Evolutionary conservation across 2,797 vertebrate genomes (phyloP), one percentile per base, ranked within the genome.

Genomic region (Danio aesculapii): DNA sequence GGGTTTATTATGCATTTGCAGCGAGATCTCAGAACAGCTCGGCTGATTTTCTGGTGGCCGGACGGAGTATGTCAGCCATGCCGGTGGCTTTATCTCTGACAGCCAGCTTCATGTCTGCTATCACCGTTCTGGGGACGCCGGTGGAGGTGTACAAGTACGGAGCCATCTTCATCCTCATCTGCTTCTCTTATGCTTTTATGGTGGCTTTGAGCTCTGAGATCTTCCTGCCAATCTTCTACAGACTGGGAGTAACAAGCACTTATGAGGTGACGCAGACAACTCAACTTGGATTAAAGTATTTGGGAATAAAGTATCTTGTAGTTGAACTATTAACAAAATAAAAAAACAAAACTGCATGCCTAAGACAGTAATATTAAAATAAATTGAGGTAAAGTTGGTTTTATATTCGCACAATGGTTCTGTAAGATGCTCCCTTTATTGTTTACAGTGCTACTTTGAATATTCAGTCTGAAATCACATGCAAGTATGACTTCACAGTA

Each of bases 21-120:
- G 95, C 94, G 74, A 88, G 93, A 8, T 91, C 90, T 6, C 93
- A 92, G 88, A 89, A 88, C 49, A 96, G 90, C 49, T 91, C 95
- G 0, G 80, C 90, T 57, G 96, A 97, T 49, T 99, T 98, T 85
- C 86, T 99, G 52, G 95, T 92, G 84, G 98, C 94, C 0, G 96
- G 96, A 19, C 95, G 95, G 67, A 92, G 89, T 1, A 94, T 99
- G 95, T 89, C 80, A 0, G 96, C 97, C 0, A 41, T 97, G 62
- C 97, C 97, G 0, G 96, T 99, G 52, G 95, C 97, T 0, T 83
- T 99, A 17, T 99, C 97, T 6, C 93, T 99, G 83, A 95, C 96
- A 0, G 97, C 97, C 91, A 98, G 97, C 91, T 99, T 99, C 90
- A 98, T 99, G 96, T 99, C 98, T 0, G 98, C 97, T 2, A 94